These are phyloP conservation scores for Drosophila ohnishii DNA, from an alignment of 1,140 invertebrate genomes.

Conservation along the genomic window DNA sequence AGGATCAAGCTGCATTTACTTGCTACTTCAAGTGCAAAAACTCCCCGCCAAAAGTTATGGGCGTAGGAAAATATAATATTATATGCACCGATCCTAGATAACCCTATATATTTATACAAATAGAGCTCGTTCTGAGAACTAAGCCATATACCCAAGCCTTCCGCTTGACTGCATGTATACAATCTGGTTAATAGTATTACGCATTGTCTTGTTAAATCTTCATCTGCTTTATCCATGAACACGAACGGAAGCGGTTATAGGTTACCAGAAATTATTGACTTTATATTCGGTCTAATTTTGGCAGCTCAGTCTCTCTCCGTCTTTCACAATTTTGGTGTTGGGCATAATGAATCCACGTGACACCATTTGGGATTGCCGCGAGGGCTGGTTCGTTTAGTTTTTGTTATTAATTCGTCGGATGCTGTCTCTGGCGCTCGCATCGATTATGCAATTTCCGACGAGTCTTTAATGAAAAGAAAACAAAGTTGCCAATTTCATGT, in stretches of 20 bases:
- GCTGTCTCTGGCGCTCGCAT: conserved; percentile 28
- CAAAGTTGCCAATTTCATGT: conserved; percentile 38
- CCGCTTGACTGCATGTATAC: not conserved
- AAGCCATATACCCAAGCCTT: not conserved
- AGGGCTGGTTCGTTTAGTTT: conserved; percentile 58
- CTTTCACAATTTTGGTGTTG: conserved; percentile 33
- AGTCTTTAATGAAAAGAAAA: conserved; percentile 3
- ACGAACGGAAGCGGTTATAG: conserved; percentile 26
- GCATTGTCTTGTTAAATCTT: not conserved
- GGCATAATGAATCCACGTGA: conserved; percentile 58
- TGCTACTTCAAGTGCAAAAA: too few relatives aligned
- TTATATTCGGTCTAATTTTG: conserved; percentile 28
- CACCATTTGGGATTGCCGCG: conserved; percentile 55
- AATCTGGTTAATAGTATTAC: conserved; percentile 5
- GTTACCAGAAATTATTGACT: conserved; percentile 18
- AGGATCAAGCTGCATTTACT: too few relatives aligned
- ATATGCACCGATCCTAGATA: too few relatives aligned
- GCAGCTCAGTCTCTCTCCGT: conserved; percentile 8
- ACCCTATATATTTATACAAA: too few relatives aligned
- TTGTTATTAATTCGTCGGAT: conserved; percentile 37
- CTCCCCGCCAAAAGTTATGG: too few relatives aligned
- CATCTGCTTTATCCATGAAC: not conserved
- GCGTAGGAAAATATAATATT: too few relatives aligned
- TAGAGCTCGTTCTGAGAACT: too few relatives aligned
- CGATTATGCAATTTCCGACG: conserved; percentile 59